phyloP scores from a whole-genome alignment of 2,888 invertebrate genomes.

The Pachymerium ferrugineum region DNA sequence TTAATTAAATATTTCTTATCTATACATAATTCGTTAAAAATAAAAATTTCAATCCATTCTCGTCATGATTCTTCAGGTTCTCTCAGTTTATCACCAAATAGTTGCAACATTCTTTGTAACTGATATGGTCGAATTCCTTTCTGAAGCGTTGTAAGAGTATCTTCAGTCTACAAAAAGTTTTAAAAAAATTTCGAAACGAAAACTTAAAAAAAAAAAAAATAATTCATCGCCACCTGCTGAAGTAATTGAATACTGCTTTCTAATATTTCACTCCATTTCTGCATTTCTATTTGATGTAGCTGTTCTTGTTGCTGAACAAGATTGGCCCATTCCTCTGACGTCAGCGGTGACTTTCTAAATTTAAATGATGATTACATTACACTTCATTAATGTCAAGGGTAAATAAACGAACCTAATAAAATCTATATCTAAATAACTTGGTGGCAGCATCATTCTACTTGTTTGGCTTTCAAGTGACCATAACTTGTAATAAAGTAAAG shows the following conservation, averaged over 20 bases:
- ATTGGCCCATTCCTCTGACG: constrained; percentile 74
- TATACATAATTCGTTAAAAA: too few species aligned
- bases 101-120: constrained; percentile 9
- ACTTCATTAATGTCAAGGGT: background rate
- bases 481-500: constrained; percentile 75
- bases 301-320: constrained; percentile 72
- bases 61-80: constrained; percentile 20
- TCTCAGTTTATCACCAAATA: background rate
- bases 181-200: too few species aligned
- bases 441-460: constrained; percentile 13
- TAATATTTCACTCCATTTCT: constrained; percentile 64
- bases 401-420: constrained; percentile 50
- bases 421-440: constrained; percentile 50
- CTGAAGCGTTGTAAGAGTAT: constrained; percentile 66
- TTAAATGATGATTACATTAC: background rate
- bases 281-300: constrained; percentile 72
- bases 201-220: background rate
- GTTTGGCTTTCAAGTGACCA: constrained; percentile 62
- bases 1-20: background rate
- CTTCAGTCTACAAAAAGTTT: constrained; percentile 64
- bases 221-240: constrained; percentile 42
- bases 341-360: constrained; percentile 62
- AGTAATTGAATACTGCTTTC: constrained; percentile 47
- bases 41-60: background rate
- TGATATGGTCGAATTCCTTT: constrained; percentile 50